Base-by-base conservation (phyloP, 2,888 invertebrate species). In the Cyclophora albipunctata region DNA sequence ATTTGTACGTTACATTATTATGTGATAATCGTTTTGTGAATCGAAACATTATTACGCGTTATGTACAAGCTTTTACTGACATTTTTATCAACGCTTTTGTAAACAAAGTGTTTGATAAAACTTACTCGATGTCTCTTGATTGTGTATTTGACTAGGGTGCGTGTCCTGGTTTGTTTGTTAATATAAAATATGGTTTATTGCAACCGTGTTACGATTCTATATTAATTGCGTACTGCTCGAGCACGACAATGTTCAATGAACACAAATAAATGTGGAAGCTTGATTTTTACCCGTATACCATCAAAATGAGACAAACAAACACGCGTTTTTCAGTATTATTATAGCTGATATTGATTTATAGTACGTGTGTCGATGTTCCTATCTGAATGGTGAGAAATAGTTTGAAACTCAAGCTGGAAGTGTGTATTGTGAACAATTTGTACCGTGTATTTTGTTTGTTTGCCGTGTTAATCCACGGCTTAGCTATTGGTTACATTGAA, bases 81-180 rank as follows among this genome's bases (percentile, higher is more conserved):
- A 64, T 70, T 75, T 70, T 81, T 84, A 84, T 83, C 82, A 73
- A 67, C 69, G 72, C 73, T 75, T 73, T 71, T 66, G 81, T 76
- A 80, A 81, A 82, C 79, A 81, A 59, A 66, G 67, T 59, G 60
- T 54, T 68, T 64, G 80, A 83, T 82, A 82, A 62, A 81, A 71
- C 67, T 60, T 5, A 37, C 5, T 64, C 64, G 66, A 64, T 72
- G 63, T 64, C 62, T 64, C 62, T 67, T 71, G 76, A 37, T 37
- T 37, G 5, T 37, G 37, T 37, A 37, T 37, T 37, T 4, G 5
- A 37, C 37, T 37, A 37, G 37, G 4, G 4, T 37, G 37, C 20
- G 20, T 20, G 37, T 37, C 5, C 5, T 5, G 37, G 37, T 37
- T 37, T 5, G 5, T 5, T 37, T 37, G 37, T 37, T 37, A 37